These are phyloP conservation scores for Salvelinus sp. DNA, from an alignment of 2,113 vertebrate species.

Conservation along the genomic window DNA sequence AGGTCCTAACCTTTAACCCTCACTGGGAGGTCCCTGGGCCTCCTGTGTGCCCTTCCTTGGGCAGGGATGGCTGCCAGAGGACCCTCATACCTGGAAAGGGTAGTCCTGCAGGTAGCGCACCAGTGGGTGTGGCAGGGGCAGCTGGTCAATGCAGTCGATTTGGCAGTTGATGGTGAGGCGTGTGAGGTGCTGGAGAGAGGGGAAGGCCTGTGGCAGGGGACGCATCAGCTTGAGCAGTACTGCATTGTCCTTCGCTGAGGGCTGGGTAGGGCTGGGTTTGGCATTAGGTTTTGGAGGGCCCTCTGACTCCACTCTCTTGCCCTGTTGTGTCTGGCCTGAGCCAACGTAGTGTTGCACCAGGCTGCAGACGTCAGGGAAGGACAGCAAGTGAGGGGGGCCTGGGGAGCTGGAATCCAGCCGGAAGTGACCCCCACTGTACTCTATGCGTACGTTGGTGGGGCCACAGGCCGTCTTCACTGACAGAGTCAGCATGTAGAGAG, in stretches of 20 bases:
- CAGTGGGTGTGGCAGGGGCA: conserved; percentile 85
- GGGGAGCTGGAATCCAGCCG: conserved; percentile 86
- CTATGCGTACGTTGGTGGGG: conserved; percentile 90
- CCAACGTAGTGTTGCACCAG: conserved; percentile 86
- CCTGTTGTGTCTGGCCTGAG: no score
- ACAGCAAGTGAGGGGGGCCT: conserved; percentile 80
- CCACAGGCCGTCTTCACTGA: conserved; percentile 90
- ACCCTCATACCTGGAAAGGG: conserved; percentile 86
- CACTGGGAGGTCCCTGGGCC: no score
- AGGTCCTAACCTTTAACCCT: no score
- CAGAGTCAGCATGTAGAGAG: conserved; percentile 88
- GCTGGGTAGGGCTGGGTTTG: conserved; percentile 10
- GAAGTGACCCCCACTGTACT: conserved; percentile 84
- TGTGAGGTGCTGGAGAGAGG: conserved; percentile 89
- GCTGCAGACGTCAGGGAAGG: conserved; percentile 87
- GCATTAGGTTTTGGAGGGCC: conserved; percentile 8
- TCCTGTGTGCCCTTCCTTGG: no score
- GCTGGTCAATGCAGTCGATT: conserved; percentile 64
- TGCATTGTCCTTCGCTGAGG: conserved; percentile 46
- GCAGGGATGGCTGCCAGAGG: no score
- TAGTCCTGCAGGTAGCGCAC: conserved; percentile 86
- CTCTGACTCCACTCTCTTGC: background rate
- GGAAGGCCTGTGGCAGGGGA: conserved; percentile 78
- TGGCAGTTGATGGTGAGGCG: conserved; percentile 84
- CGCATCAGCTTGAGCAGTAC: conserved; percentile 83